Evolutionary conservation across 92 coral and sea anemone species (phyloP).

Genomic region (Siderastrea siderea): DNA sequence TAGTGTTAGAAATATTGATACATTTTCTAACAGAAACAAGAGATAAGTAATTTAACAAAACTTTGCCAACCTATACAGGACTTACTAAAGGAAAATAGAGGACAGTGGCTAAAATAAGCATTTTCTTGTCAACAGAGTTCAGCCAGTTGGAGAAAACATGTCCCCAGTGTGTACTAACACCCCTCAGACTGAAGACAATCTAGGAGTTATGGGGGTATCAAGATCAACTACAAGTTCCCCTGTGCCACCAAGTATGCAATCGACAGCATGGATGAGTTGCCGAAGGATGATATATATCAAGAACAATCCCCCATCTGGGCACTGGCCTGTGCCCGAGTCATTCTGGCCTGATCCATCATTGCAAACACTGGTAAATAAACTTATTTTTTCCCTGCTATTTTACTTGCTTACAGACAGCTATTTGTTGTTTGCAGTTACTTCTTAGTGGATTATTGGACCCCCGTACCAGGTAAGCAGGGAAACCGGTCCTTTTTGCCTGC

Average conservation of each 20-base stretch:
- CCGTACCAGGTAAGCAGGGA: no score
- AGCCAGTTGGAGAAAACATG: constrained; percentile 42
- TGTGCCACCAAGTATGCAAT: constrained; percentile 77
- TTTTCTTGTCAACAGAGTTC: not conserved
- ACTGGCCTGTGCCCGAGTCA: constrained; percentile 98
- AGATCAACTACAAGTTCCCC: constrained; percentile 94
- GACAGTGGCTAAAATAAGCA: not conserved
- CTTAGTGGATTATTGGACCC: no score
- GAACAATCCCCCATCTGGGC: constrained; percentile 91
- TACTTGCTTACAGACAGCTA: no score
- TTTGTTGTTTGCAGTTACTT: no score
- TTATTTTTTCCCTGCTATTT: not conserved
- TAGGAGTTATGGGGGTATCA: constrained; percentile 64
- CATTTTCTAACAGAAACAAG: no score
- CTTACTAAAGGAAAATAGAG: no score
- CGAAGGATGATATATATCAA: constrained; percentile 96
- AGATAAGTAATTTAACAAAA: no score
- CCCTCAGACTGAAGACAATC: constrained; percentile 59
- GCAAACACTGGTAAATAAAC: constrained; percentile 78
- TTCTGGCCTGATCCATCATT: constrained; percentile 96
- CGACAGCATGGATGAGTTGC: constrained; percentile 96
- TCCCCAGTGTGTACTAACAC: constrained; percentile 51
- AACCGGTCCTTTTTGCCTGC: no score
- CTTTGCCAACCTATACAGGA: no score
- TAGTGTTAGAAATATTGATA: no score